Evolutionary conservation across 1,140 invertebrate genomes (phyloP).

Genomic region (Oncopeltus fasciatus): DNA sequence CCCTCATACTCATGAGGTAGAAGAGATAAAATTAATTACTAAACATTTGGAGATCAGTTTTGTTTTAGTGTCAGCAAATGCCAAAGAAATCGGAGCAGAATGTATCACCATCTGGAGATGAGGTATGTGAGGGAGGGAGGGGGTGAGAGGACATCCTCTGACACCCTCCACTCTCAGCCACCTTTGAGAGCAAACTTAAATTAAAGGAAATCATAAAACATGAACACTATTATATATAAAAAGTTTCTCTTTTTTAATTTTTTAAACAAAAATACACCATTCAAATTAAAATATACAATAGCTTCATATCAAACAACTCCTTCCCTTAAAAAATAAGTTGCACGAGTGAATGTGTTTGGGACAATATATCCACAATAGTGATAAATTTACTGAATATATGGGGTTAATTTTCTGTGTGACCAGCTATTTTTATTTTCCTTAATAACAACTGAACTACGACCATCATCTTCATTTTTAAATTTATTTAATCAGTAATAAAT

Average conservation of each 20-base stretch:
- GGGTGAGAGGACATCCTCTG: too few relatives aligned
- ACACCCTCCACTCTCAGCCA: too few relatives aligned
- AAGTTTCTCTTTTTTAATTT: neutral
- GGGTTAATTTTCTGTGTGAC: neutral
- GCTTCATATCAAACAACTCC: neutral
- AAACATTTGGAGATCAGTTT: too few relatives aligned
- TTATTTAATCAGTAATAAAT: conserved; percentile 6
- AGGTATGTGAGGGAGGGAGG: too few relatives aligned
- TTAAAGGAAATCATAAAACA: neutral
- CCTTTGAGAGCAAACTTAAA: neutral
- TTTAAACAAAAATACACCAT: neutral
- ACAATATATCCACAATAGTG: neutral
- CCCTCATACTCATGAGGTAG: too few relatives aligned
- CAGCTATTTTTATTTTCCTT: neutral
- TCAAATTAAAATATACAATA: conserved; percentile 6
- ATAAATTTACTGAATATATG: neutral
- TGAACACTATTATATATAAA: conserved; percentile 5
- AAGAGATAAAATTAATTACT: too few relatives aligned
- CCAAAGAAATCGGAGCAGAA: neutral
- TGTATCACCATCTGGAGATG: too few relatives aligned
- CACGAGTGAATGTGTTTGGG: neutral
- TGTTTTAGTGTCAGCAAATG: neutral
- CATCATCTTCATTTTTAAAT: conserved; percentile 2
- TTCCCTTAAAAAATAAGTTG: neutral
- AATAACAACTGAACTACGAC: conserved; percentile 7